Conservation (phyloP, 64 coral and sea anemone genomes). For the Actinia tenebrosa region DNA sequence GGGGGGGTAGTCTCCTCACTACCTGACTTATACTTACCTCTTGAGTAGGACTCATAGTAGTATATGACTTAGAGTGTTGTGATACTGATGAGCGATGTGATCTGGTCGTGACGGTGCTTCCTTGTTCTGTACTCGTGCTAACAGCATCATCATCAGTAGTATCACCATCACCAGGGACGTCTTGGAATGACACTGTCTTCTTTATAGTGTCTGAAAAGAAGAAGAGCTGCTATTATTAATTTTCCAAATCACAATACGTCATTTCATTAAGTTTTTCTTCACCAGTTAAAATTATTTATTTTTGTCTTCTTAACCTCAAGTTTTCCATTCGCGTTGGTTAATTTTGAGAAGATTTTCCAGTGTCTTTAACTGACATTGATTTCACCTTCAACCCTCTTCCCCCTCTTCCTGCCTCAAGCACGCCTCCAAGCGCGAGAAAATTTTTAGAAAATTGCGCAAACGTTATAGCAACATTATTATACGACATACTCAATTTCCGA, state of each 20-base stretch:
- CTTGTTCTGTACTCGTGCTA: slow-evolving; percentile 2
- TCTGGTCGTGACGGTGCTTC: not conserved
- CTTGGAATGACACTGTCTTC: slow-evolving; percentile 18
- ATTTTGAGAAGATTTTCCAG: no score
- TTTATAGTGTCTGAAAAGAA: not conserved
- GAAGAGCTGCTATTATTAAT: no score
- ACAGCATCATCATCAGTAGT: slow-evolving; percentile 17
- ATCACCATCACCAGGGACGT: not conserved
- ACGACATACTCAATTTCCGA: no score
- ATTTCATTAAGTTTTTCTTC: no score
- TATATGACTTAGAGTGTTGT: not conserved
- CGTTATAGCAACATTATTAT: no score
- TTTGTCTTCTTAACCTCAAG: not conserved
- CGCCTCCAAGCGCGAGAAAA: no score
- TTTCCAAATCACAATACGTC: no score
- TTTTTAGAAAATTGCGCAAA: no score
- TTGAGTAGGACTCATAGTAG: slow-evolving; percentile 8
- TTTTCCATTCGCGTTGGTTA: no score
- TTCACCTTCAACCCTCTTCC: no score
- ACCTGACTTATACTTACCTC: slow-evolving; percentile 17
- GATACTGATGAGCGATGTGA: not conserved
- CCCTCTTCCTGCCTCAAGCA: no score
- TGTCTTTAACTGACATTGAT: no score
- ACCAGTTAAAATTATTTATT: not conserved
- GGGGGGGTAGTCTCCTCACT: not conserved